These are phyloP conservation scores for Molossus molossus DNA, from an alignment of 2,797 vertebrate species.

Conservation along the genomic window DNA sequence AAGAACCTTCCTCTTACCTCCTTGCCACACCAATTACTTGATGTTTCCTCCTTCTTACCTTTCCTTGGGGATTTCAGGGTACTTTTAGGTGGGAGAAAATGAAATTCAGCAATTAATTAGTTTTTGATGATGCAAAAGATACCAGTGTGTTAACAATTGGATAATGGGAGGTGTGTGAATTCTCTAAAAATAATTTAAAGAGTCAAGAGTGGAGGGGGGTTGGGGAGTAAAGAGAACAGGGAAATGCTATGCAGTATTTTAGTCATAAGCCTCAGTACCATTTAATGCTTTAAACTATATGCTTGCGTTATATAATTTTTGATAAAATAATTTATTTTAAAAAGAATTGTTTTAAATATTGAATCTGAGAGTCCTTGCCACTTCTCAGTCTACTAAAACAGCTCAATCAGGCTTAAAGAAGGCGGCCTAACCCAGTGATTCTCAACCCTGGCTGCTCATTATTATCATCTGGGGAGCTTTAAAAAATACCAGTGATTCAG, in stretches of 20 bases:
- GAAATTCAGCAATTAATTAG: background rate
- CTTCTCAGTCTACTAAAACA: background rate
- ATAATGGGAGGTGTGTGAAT: background rate
- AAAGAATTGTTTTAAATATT: slow-evolving; percentile 1
- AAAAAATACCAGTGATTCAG: background rate
- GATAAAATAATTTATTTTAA: background rate
- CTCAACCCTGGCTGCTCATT: background rate
- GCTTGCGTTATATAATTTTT: background rate
- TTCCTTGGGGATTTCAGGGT: background rate
- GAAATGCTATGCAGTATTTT: background rate
- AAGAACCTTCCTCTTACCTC: background rate
- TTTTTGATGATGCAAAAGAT: slow-evolving; percentile 12
- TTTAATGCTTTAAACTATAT: slow-evolving; percentile 44
- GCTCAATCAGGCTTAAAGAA: background rate
- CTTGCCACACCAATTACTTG: background rate
- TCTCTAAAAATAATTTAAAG: slow-evolving; percentile 31
- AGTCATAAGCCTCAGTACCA: background rate
- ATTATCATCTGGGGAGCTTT: background rate
- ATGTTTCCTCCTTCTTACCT: background rate
- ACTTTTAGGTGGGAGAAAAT: background rate
- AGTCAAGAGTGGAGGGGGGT: background rate
- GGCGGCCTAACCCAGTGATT: background rate
- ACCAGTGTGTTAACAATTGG: background rate
- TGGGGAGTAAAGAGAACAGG: background rate
- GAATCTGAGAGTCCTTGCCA: slow-evolving; percentile 6